Evolutionary conservation across 2,888 invertebrate genomes (phyloP).

Genomic region (Cacoxenus indagator): DNA sequence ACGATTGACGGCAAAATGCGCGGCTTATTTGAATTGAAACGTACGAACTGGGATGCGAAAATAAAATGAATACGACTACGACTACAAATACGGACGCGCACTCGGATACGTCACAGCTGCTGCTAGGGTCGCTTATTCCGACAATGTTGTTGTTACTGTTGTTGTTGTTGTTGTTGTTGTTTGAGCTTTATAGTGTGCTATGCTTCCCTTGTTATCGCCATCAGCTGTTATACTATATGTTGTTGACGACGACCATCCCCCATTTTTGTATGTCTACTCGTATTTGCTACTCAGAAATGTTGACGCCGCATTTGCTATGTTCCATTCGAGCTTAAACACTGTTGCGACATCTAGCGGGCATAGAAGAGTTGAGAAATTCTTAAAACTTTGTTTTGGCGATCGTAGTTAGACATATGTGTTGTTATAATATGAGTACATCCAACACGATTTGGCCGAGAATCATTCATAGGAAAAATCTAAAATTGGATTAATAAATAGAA

Average conservation of each 20-base stretch:
- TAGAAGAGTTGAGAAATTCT: neutral
- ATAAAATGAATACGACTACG: neutral
- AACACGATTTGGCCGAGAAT: no score
- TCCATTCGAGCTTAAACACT: neutral
- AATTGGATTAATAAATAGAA: no score
- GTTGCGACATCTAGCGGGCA: constrained; percentile 34
- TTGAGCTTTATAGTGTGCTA: neutral
- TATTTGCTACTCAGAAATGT: neutral
- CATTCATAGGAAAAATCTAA: no score
- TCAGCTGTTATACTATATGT: neutral
- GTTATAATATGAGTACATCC: no score
- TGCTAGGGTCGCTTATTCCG: neutral
- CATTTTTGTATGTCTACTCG: neutral
- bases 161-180: neutral
- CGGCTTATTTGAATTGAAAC: constrained; percentile 50
- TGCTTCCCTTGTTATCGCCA: neutral
- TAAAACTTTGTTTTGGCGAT: neutral
- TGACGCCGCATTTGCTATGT: neutral
- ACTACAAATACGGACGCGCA: constrained; percentile 24
- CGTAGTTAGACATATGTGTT: no score
- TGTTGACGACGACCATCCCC: neutral
- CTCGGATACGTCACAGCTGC: constrained; percentile 1
- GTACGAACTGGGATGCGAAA: constrained; percentile 13
- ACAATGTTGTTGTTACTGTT: neutral
- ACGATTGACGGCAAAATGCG: constrained; percentile 61